A percentile compares a stretch with the other conserved stretches of the same genome.
Conservation (phyloP, 2,888 invertebrate genomes). For the Amphipoea lucens region DNA sequence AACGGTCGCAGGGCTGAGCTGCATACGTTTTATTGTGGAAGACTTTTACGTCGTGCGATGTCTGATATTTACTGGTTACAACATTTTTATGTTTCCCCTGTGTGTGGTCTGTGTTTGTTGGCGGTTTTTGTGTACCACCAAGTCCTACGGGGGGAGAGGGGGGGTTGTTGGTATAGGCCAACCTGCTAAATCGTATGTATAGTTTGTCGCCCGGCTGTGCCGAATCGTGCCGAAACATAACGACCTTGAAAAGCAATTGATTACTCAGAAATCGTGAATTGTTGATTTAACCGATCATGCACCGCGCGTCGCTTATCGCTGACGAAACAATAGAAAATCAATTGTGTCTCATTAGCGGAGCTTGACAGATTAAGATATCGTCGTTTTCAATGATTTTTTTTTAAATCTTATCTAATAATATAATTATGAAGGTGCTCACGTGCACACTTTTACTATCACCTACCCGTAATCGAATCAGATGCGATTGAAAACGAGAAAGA, state of each 20-base stretch:
- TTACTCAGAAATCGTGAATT: neutral
- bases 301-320: no score
- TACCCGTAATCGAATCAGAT: neutral
- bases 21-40: constrained; percentile 58
- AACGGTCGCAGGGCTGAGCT: constrained; percentile 65
- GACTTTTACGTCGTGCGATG: constrained; percentile 60
- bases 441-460: neutral
- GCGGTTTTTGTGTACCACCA: no score
- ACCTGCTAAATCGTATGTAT: neutral
- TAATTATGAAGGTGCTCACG: neutral
- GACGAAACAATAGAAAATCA: no score
- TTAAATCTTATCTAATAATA: neutral
- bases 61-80: neutral
- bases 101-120: no score
- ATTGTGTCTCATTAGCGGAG: no score
- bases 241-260: neutral
- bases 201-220: neutral
- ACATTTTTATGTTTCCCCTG: no score
- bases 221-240: neutral
- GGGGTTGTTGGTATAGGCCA: no score
- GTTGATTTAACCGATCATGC: no score
- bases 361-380: no score
- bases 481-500: neutral
- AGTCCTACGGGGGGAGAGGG: no score
- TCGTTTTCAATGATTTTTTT: no score